Conservation (phyloP, 2,888 invertebrate genomes). For the Hartigia nigra region DNA sequence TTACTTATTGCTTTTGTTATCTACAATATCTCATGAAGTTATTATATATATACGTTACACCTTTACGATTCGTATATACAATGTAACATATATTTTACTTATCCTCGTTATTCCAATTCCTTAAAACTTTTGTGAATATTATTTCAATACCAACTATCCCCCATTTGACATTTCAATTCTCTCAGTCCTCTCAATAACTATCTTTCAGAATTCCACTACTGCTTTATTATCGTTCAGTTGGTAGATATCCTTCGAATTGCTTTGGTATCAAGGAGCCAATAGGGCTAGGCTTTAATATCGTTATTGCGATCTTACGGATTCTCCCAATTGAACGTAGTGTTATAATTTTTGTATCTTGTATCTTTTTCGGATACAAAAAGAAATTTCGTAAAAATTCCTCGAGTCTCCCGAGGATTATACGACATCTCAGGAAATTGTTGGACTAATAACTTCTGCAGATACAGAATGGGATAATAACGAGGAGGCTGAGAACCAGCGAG, state of each 20-base stretch:
- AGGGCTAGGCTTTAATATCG: neutral
- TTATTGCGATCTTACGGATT: neutral
- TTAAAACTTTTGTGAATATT: no score
- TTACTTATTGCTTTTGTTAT: neutral
- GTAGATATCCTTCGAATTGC: neutral
- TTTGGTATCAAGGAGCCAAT: neutral
- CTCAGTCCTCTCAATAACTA: neutral
- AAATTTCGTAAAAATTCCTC: neutral
- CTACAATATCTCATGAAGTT: no score
- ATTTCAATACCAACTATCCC: accelerated
- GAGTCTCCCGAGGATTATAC: neutral
- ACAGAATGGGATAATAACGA: neutral
- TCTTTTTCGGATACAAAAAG: neutral
- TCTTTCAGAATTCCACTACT: neutral
- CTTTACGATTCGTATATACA: neutral
- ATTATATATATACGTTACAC: neutral
- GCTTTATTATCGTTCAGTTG: neutral
- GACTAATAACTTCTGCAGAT: neutral
- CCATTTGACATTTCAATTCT: neutral
- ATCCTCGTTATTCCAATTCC: no score
- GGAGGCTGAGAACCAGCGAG: neutral
- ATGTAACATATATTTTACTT: no score
- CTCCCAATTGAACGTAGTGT: neutral
- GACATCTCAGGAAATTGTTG: neutral
- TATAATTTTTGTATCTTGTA: neutral